Evolutionary conservation across 2,888 invertebrate species (phyloP), one percentile per base, ranked within the genome.

Genomic region (Eurois occulta): DNA sequence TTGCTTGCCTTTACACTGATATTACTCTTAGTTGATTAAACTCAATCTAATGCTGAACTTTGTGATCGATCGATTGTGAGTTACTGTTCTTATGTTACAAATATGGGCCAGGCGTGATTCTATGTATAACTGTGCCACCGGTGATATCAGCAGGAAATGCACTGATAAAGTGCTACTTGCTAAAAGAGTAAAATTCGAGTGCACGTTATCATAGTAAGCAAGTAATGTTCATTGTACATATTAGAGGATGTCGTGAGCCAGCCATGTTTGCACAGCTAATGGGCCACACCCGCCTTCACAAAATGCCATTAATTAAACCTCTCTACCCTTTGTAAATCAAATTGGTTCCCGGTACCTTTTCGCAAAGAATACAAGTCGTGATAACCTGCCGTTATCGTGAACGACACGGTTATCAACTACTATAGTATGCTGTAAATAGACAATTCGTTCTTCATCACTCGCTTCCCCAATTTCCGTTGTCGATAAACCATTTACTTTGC

Each of bases 191-290:
- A 69, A 60, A 43, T 62, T 58, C 32, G 78, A 83, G 52, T 74
- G 72, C 75, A 78, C 38, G 41, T 79, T 52, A 69, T 72, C 18
- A 71, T 62, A 71, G 75, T 76, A 75, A 80, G 83, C 82, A 78
- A 77, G 77, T 85, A 78, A 80, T 87, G 73, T 85, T 75, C 55
- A 78, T 55, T 73, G 79, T 78, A 85, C 84, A 77, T 64, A 75
- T 74, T 86, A 83, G 83, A 89, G 77, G 87, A 86, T 91, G 91
- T 86, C 92, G 91, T 91, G 91, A 91, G 89, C 81, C 82, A 87
- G 87, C 89, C 88, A 86, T 95, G 95, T 96, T 96, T 95, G 92
- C 90, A 88, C 91, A 93, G 87, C 92, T 95, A 96, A 96, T 96
- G 95, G 95, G 90, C 92, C 94, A 91, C 94, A 90, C 95, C 95